A percentile compares a stretch with the other conserved stretches of the same genome.
Conservation (phyloP, 1,140 invertebrate species). For the Trinorchestia longiramus region DNA sequence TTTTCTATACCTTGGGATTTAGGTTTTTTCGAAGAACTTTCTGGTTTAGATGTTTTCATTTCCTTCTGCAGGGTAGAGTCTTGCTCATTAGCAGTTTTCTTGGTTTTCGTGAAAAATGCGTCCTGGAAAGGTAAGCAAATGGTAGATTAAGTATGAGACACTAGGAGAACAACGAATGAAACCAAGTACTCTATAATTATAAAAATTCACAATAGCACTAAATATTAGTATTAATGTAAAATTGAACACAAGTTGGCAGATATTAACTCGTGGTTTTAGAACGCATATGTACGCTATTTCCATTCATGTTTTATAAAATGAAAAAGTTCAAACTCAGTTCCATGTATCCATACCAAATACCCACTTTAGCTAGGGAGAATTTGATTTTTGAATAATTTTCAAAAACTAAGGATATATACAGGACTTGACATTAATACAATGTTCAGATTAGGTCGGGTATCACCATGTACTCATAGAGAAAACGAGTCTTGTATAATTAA, state of each 20-base stretch:
- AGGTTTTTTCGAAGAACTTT: neutral
- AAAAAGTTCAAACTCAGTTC: too few species aligned
- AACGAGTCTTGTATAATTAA: too few species aligned
- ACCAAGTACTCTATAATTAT: neutral
- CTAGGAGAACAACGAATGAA: neutral
- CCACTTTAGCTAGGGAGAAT: too few species aligned
- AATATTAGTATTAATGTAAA: neutral
- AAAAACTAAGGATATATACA: too few species aligned
- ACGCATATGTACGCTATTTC: too few species aligned
- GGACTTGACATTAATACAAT: too few species aligned
- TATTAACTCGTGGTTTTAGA: neutral
- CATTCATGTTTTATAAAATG: too few species aligned
- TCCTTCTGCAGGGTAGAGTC: neutral
- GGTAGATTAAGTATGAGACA: neutral
- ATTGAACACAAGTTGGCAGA: neutral
- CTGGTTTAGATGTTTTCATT: neutral
- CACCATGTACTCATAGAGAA: too few species aligned
- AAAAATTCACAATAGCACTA: neutral
- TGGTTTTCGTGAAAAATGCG: neutral
- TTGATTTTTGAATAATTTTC: too few species aligned
- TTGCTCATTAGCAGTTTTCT: neutral
- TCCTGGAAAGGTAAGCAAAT: neutral
- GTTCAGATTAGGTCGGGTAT: too few species aligned
- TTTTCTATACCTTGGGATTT: neutral
- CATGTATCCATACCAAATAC: too few species aligned